A percentile compares a stretch with the other conserved stretches of the same genome.
Evolutionary conservation across 2,797 vertebrate species (phyloP).

Genomic region (Esox masquinongy): DNA sequence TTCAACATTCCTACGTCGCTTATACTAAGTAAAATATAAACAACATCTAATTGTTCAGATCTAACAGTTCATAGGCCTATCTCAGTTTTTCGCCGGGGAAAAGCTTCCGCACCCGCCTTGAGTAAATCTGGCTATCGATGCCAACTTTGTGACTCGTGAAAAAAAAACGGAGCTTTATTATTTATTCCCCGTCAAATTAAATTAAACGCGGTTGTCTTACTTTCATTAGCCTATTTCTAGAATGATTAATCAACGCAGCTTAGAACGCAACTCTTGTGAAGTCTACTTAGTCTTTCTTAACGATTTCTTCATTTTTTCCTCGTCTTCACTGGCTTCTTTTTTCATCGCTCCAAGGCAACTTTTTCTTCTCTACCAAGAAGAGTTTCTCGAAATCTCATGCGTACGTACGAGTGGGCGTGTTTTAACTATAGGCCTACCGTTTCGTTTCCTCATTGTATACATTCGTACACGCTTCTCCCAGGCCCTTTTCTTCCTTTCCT

Average conservation of each 20-base stretch:
- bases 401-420: constrained; percentile 45
- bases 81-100: constrained; percentile 4
- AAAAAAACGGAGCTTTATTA: constrained; percentile 6
- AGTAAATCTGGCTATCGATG: constrained; percentile 39
- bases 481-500: neutral
- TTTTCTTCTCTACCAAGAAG: constrained; percentile 40
- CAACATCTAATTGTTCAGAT: neutral
- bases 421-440: constrained; percentile 5
- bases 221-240: neutral
- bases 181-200: neutral
- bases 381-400: constrained; percentile 32
- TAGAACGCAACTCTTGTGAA: neutral
- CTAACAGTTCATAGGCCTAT: neutral
- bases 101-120: constrained; percentile 53
- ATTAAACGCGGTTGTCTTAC: neutral
- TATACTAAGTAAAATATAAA: neutral
- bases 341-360: constrained; percentile 51
- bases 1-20: neutral
- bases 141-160: constrained; percentile 44
- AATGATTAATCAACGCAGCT: neutral
- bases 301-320: constrained; percentile 15
- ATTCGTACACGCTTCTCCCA: neutral
- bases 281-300: neutral
- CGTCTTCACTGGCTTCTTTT: constrained; percentile 33
- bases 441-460: constrained; percentile 10